phyloP scores from a whole-genome alignment of 2,888 invertebrate species.

The Pristionchus arcanus region DNA sequence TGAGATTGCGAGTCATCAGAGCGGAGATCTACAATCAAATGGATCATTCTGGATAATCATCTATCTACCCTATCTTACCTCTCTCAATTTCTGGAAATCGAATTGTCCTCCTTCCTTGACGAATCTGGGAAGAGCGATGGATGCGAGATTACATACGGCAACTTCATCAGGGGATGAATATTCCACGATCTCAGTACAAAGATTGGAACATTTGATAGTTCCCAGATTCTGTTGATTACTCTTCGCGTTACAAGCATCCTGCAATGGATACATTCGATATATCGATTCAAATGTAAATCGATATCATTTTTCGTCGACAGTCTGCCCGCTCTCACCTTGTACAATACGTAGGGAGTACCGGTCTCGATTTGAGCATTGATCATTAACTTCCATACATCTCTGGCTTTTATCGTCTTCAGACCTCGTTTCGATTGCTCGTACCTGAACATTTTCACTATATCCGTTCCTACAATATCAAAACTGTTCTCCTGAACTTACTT shows the following conservation, averaged over 20 bases:
- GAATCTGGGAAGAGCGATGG: conserved; percentile 96
- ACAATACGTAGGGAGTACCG: conserved; percentile 93
- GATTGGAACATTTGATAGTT: conserved; percentile 96
- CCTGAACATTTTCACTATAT: conserved; percentile 59
- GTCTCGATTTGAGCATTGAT: conserved; percentile 91
- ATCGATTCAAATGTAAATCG: too few species aligned
- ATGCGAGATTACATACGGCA: conserved; percentile 98
- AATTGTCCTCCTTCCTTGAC: conserved; percentile 86
- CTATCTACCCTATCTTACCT: conserved; percentile 82
- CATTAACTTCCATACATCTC: conserved; percentile 93
- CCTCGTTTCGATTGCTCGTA: conserved; percentile 79
- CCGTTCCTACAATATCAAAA: too few species aligned
- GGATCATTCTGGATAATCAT: too few species aligned
- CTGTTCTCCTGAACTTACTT: conserved; percentile 81
- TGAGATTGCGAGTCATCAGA: conserved; percentile 91
- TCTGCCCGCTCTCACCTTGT: conserved; percentile 67
- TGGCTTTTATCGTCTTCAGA: conserved; percentile 85
- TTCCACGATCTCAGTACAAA: conserved; percentile 98
- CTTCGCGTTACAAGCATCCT: conserved; percentile 94
- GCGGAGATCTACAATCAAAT: conserved; percentile 13
- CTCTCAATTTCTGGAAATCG: conserved; percentile 91
- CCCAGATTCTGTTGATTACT: conserved; percentile 98
- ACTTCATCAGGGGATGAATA: conserved; percentile 84
- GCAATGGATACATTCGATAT: neutral
- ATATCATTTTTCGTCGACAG: too few species aligned